Conservation (phyloP, 2,888 invertebrate genomes). For the Aleiodes alternator region DNA sequence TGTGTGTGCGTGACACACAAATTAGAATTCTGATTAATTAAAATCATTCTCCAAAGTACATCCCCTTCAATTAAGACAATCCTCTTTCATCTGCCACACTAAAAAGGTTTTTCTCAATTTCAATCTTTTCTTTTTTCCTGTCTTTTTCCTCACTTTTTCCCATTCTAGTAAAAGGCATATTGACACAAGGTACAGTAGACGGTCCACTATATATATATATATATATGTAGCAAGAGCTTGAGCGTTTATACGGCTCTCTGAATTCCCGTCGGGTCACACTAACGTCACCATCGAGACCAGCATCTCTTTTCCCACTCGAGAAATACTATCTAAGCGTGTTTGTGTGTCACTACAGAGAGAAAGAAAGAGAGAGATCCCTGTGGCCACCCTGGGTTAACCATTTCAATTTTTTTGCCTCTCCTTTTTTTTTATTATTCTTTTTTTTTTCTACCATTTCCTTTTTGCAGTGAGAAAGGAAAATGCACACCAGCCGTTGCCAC, state of each 20-base stretch:
- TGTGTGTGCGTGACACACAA: not conserved
- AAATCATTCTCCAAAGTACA: not conserved
- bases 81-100: not conserved
- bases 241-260: conserved; percentile 52
- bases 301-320: conserved; percentile 45
- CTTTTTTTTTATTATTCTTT: conserved; percentile 12
- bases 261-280: conserved; percentile 45
- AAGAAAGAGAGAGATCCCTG: not conserved
- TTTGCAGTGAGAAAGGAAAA: conserved; percentile 43
- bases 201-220: conserved; percentile 35
- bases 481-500: conserved; percentile 33
- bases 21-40: conserved; percentile 32
- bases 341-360: conserved; percentile 32
- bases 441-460: conserved; percentile 24
- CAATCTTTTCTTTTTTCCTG: not conserved
- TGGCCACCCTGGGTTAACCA: conserved; percentile 30
- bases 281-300: conserved; percentile 52
- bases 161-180: conserved; percentile 34
- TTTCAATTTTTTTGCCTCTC: conserved; percentile 35
- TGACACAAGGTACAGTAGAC: conserved; percentile 32
- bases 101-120: conserved; percentile 15
- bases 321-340: conserved; percentile 30
- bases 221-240: conserved; percentile 33
- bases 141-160: not conserved
- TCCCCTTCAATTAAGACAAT: not conserved